Evolutionary conservation across 2,888 invertebrate species (phyloP).

Genomic region (Troides helena): DNA sequence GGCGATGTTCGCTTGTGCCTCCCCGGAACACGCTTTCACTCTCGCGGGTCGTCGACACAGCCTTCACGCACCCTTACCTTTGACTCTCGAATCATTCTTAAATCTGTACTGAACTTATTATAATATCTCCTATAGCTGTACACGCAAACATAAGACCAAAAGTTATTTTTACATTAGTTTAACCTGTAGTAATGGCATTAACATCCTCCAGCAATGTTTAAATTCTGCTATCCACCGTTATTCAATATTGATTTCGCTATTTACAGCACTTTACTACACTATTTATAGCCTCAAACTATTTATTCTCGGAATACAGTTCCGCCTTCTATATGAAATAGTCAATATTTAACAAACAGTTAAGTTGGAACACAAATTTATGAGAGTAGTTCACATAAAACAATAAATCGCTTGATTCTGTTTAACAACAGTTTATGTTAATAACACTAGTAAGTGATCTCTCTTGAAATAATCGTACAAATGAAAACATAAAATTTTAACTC

Average conservation of each 20-base stretch:
- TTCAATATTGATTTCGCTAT: constrained; percentile 77
- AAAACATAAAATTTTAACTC: neutral
- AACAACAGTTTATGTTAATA: too few species aligned
- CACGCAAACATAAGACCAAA: constrained; percentile 30
- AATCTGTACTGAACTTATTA: constrained; percentile 28
- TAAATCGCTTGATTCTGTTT: neutral
- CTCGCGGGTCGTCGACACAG: constrained; percentile 76
- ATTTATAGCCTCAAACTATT: constrained; percentile 58
- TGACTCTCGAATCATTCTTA: constrained; percentile 47
- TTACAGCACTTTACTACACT: constrained; percentile 64
- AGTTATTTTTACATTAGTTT: constrained; percentile 9
- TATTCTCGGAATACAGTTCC: constrained; percentile 37
- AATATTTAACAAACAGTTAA: neutral
- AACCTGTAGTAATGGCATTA: constrained; percentile 55
- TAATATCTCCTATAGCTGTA: constrained; percentile 18
- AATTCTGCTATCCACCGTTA: constrained; percentile 61
- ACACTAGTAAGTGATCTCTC: too few species aligned
- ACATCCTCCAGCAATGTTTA: constrained; percentile 44
- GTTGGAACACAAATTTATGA: neutral
- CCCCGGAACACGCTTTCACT: constrained; percentile 78
- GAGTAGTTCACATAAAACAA: neutral
- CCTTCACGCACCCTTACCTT: constrained; percentile 65
- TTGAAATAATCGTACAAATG: neutral
- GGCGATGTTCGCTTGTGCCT: constrained; percentile 54
- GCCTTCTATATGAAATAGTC: neutral